A percentile compares a stretch with the other conserved stretches of the same genome.
phyloP scores from a whole-genome alignment of 2,888 invertebrate genomes.

The Marasmarcha lunaedactyla region DNA sequence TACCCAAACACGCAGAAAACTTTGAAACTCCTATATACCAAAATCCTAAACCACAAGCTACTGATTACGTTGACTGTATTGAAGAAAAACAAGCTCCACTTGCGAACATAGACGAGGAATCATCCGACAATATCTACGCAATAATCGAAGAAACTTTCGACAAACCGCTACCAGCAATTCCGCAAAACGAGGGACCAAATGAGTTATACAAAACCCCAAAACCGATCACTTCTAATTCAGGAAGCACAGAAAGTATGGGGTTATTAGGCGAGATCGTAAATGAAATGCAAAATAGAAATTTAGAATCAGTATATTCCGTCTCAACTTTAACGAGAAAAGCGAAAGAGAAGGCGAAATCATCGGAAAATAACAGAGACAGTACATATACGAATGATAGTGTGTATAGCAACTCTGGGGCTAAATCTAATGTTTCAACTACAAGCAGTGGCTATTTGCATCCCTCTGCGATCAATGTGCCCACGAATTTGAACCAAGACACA shows the following conservation, averaged over 20 bases:
- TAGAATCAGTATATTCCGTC: constrained; percentile 88
- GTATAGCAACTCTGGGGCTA: constrained; percentile 73
- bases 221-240: constrained; percentile 49
- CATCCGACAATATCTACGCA: constrained; percentile 85
- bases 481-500: constrained; percentile 33
- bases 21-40: constrained; percentile 61
- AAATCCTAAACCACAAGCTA: constrained; percentile 50
- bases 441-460: constrained; percentile 82
- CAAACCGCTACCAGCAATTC: constrained; percentile 45
- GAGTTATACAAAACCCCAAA: constrained; percentile 60
- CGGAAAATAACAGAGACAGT: constrained; percentile 43
- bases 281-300: constrained; percentile 88
- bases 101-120: constrained; percentile 74
- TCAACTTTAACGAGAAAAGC: constrained; percentile 77
- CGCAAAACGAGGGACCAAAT: constrained; percentile 44
- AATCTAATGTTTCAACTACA: constrained; percentile 72
- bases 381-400: constrained; percentile 73
- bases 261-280: constrained; percentile 87
- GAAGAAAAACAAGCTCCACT: constrained; percentile 74
- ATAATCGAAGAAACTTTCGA: constrained; percentile 84
- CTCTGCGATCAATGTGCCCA: constrained; percentile 77
- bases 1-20: constrained; percentile 51
- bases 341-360: constrained; percentile 21
- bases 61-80: constrained; percentile 84
- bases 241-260: constrained; percentile 79